Evolutionary conservation across 2,113 vertebrate genomes (phyloP).

Genomic region (Hydropotes inermis): DNA sequence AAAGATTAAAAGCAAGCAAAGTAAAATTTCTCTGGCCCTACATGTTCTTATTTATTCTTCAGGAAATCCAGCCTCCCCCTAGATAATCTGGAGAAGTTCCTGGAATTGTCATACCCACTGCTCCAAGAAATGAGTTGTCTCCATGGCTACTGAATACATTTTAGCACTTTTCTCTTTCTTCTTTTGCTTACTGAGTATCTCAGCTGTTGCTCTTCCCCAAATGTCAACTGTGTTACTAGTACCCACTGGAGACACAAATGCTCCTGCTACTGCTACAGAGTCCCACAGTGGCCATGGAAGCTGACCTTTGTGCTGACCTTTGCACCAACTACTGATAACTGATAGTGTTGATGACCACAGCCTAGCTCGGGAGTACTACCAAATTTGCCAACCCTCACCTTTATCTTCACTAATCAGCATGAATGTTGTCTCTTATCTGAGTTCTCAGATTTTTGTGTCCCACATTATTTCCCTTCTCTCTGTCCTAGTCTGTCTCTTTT

Average conservation of each 20-base stretch:
- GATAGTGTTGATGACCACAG: background rate
- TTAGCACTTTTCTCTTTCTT: background rate
- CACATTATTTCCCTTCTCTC: background rate
- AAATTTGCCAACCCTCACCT: background rate
- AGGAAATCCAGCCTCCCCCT: background rate
- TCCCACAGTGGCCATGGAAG: background rate
- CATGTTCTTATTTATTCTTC: conserved; percentile 15
- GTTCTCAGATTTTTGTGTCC: background rate
- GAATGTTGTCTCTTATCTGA: background rate
- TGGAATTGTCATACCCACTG: background rate
- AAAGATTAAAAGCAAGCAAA: background rate
- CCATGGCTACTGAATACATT: conserved; percentile 25
- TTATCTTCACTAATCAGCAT: background rate
- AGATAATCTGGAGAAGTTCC: background rate
- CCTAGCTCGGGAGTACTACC: background rate
- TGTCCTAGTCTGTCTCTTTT: background rate
- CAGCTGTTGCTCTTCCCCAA: background rate
- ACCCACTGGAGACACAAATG: background rate
- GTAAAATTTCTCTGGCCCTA: background rate
- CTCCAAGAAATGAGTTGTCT: conserved; percentile 2
- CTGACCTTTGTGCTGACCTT: background rate
- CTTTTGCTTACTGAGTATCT: conserved; percentile 16
- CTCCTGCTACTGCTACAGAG: background rate
- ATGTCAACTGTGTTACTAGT: background rate
- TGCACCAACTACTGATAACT: background rate